Evolutionary conservation across 2,888 invertebrate species (phyloP).

Genomic region (Drosophila kanekoi): DNA sequence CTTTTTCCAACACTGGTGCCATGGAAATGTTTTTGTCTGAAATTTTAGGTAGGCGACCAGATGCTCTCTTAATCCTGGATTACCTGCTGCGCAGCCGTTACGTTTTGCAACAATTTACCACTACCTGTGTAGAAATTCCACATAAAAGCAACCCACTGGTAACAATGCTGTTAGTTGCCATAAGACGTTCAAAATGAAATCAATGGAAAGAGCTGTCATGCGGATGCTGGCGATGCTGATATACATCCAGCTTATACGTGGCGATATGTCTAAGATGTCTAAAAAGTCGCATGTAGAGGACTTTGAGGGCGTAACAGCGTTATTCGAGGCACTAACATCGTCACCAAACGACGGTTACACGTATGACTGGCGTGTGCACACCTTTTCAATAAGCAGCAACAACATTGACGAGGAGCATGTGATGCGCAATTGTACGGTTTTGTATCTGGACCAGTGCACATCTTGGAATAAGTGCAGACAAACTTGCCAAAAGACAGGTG

Average conservation of each 20-base stretch:
- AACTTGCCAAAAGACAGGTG: slow-evolving; percentile 87
- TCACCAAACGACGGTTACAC: slow-evolving; percentile 89
- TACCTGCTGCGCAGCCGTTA: slow-evolving; percentile 6
- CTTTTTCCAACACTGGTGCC: slow-evolving; percentile 34
- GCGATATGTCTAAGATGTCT: slow-evolving; percentile 85
- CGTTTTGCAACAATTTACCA: not conserved
- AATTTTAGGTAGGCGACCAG: slow-evolving; percentile 30
- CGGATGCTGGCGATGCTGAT: slow-evolving; percentile 18
- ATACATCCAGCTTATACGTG: slow-evolving; percentile 15
- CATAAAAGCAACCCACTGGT: slow-evolving; percentile 7
- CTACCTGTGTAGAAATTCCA: not conserved
- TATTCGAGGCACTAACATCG: slow-evolving; percentile 92
- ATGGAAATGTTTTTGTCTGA: slow-evolving; percentile 15
- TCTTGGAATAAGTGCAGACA: slow-evolving; percentile 94
- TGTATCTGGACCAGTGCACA: slow-evolving; percentile 95
- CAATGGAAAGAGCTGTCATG: slow-evolving; percentile 19
- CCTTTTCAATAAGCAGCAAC: slow-evolving; percentile 91
- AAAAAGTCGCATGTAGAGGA: slow-evolving; percentile 95
- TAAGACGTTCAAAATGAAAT: slow-evolving; percentile 38
- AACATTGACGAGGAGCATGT: slow-evolving; percentile 86
- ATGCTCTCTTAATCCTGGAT: slow-evolving; percentile 27
- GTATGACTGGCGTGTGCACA: slow-evolving; percentile 92
- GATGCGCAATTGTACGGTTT: slow-evolving; percentile 94
- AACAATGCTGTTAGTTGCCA: slow-evolving; percentile 17
- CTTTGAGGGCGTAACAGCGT: slow-evolving; percentile 91